Evolutionary conservation across 2,888 invertebrate species (phyloP).

Genomic region (Drosophila limbata): DNA sequence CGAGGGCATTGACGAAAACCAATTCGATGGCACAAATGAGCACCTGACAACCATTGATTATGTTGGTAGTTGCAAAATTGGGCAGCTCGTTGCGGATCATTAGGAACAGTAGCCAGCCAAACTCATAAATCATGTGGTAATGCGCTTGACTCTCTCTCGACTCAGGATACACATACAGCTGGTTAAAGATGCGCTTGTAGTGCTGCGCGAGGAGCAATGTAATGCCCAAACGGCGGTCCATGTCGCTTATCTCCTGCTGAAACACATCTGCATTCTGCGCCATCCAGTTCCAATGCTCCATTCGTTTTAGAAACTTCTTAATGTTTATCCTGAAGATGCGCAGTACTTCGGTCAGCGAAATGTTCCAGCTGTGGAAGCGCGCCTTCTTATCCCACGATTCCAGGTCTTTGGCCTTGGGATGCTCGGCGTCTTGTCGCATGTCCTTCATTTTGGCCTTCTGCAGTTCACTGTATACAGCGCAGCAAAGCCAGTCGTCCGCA

Average conservation of each 20-base stretch:
- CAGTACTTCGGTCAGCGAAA: slow-evolving; percentile 60
- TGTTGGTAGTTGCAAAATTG: slow-evolving; percentile 31
- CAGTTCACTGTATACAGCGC: slow-evolving; percentile 60
- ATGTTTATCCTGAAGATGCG: slow-evolving; percentile 54
- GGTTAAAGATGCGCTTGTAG: slow-evolving; percentile 57
- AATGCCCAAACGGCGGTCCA: slow-evolving; percentile 49
- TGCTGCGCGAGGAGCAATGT: slow-evolving; percentile 45
- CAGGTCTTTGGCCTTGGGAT: background rate
- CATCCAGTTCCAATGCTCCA: slow-evolving; percentile 65
- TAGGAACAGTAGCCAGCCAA: slow-evolving; percentile 68
- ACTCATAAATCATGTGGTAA: slow-evolving; percentile 61
- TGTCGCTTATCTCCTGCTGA: slow-evolving; percentile 47
- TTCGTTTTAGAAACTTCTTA: slow-evolving; percentile 45
- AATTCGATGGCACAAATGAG: slow-evolving; percentile 64
- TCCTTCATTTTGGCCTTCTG: slow-evolving; percentile 56
- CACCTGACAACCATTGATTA: slow-evolving; percentile 58
- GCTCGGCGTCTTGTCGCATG: slow-evolving; percentile 22
- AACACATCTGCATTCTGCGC: slow-evolving; percentile 35
- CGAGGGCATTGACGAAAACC: slow-evolving; percentile 64
- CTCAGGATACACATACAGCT: slow-evolving; percentile 46
- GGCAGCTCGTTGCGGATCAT: slow-evolving; percentile 61
- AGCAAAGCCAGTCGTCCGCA: slow-evolving; percentile 63
- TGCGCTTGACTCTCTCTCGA: slow-evolving; percentile 27
- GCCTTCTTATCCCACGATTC: slow-evolving; percentile 19
- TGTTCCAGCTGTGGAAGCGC: slow-evolving; percentile 58